These are phyloP conservation scores for Noctua janthe DNA, from an alignment of 2,888 invertebrate species.

Conservation along the genomic window DNA sequence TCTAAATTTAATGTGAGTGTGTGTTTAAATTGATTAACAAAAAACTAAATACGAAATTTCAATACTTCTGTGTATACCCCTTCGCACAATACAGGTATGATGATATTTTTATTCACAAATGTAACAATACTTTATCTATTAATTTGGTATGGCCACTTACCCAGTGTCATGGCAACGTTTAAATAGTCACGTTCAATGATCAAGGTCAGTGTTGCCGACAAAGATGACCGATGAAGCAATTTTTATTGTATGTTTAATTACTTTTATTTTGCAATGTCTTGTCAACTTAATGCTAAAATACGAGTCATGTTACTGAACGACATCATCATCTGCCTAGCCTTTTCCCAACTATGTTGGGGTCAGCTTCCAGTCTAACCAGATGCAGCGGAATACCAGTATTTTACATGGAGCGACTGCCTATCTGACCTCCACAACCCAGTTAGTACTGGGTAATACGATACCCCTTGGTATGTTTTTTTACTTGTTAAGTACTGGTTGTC, in stretches of 20 bases:
- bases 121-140: not conserved
- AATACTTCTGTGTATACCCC: not conserved
- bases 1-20: not conserved
- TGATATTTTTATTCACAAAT: not conserved
- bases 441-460: too few species aligned
- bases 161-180: not conserved
- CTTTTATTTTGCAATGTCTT: not conserved
- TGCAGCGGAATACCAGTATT: too few species aligned
- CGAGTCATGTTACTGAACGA: not conserved
- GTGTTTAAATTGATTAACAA: not conserved
- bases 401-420: too few species aligned
- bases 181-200: not conserved
- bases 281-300: not conserved
- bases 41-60: not conserved
- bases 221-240: conserved; percentile 15
- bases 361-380: too few species aligned
- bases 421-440: too few species aligned
- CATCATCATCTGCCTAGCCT: too few species aligned
- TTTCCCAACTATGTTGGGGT: too few species aligned
- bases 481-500: too few species aligned
- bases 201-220: conserved; percentile 13
- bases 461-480: too few species aligned
- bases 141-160: not conserved
- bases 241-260: not conserved
- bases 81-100: not conserved